A percentile compares a stretch with the other conserved stretches of the same genome.
phyloP scores from a whole-genome alignment of 2,113 vertebrate species.

The Setophaga kirtlandii region DNA sequence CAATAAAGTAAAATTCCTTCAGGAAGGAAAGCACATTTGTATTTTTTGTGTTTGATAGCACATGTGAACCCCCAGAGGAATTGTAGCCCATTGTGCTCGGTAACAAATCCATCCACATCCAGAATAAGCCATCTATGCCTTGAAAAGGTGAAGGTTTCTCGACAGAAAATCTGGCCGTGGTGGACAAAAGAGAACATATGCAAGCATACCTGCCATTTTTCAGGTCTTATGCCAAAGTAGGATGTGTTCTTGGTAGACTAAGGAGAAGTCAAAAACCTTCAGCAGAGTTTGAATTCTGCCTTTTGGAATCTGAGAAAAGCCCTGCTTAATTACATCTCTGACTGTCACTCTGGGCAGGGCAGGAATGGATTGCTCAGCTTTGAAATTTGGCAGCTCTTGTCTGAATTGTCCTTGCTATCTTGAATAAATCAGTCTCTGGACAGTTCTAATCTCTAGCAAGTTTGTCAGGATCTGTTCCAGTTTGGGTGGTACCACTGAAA shows the following conservation, averaged over 20 bases:
- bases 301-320: neutral
- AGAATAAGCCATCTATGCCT: neutral
- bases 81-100: neutral
- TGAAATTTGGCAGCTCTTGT: neutral
- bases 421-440: slow-evolving; percentile 30
- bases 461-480: slow-evolving; percentile 25
- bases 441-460: slow-evolving; percentile 28
- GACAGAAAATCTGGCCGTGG: neutral
- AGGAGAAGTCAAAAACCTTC: neutral
- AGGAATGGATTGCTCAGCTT: neutral
- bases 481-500: slow-evolving; percentile 14
- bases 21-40: neutral
- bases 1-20: neutral
- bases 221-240: neutral
- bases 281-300: neutral
- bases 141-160: neutral
- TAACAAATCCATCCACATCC: neutral
- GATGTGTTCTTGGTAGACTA: neutral
- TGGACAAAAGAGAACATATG: neutral
- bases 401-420: slow-evolving; percentile 30
- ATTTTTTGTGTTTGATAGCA: neutral
- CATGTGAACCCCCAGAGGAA: neutral
- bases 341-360: neutral
- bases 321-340: neutral
- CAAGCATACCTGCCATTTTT: neutral